Base-by-base conservation (phyloP, 2,888 invertebrate species). In the Cheilosia soror region DNA sequence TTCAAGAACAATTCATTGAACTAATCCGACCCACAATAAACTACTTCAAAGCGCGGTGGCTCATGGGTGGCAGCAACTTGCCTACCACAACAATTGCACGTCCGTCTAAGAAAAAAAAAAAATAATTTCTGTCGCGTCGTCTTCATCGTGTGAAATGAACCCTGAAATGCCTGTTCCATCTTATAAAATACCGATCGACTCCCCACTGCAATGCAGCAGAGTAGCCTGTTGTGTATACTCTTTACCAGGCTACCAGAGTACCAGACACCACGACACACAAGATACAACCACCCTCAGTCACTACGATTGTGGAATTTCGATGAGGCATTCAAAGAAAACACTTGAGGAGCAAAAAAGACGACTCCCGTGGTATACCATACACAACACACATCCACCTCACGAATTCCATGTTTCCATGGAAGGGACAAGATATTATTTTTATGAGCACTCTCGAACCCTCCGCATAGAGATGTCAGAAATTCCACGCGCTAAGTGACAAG, bases 381-480 rank as follows among this genome's bases (percentile, higher is more conserved):
- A 69, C 65, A 71, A 69, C 27, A 69, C 81, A 69, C 65, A 71
- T 60, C 77, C 13, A 66, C 58, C 68, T 84, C 83, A 84, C 83
- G 83, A 84, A 71, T 79, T 84, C 65, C 73, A 69, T 79, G 79
- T 84, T 75, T 49, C 44, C 68, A 76, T 47, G 6, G n/a, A 27
- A 40, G 20, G 55, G 42, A 58, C 58, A 71, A 49, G 47, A 47
- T 13, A 27, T 29, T 31, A 49, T 53, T 33, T 49, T 49, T 71
- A 49, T 42, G 42, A 55, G 51, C 13, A 15, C 69, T 15, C 27
- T 15, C 15, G 37, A 53, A 69, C 40, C 51, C 55, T 58, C 73
- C 51, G 42, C 75, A 84, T 84, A 79, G 79, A 84, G 79, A 79
- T 75, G 83, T 84, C 73, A 84, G 68, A 68, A 51, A 55, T 66